These are phyloP conservation scores for Gnathonemus echidnorhynchus DNA, from an alignment of 2,113 vertebrate species.

Conservation along the genomic window DNA sequence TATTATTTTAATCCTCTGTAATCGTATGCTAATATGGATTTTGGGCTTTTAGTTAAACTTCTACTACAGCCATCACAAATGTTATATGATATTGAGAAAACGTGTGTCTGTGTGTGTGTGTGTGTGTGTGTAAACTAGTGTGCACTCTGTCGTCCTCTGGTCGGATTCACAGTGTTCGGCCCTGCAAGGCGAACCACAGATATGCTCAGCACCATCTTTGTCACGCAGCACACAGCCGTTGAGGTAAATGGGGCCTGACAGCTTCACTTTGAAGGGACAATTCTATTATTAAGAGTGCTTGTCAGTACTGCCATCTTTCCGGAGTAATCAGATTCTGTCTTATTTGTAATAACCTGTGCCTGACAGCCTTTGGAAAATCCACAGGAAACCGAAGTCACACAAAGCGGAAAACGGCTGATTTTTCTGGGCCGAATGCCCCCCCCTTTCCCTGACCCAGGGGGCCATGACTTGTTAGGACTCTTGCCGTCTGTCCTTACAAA, in stretches of 20 bases:
- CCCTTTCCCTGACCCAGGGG: not conserved
- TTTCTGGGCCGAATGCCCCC: not conserved
- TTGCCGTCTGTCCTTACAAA: not conserved
- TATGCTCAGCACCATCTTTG: not conserved
- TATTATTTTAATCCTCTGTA: not conserved
- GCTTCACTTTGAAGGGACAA: not conserved
- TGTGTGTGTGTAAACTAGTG: not conserved
- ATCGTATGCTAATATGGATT: constrained; percentile 17
- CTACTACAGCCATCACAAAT: not conserved
- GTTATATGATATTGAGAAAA: not conserved
- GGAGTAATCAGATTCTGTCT: not conserved
- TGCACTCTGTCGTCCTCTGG: not conserved
- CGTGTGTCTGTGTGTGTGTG: not conserved
- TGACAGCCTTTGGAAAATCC: not conserved
- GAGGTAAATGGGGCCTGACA: constrained; percentile 1
- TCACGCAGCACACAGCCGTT: not conserved
- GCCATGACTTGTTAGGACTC: not conserved
- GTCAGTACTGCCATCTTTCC: not conserved
- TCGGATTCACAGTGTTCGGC: not conserved
- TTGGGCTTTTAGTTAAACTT: constrained; percentile 13
- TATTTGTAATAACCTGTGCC: not conserved
- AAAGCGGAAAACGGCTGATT: not conserved
- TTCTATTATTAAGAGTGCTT: constrained; percentile 1
- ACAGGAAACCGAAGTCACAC: not conserved
- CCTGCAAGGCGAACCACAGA: not conserved